Evolutionary conservation across 2,888 invertebrate genomes (phyloP).

Genomic region (Mesoligia furuncula): DNA sequence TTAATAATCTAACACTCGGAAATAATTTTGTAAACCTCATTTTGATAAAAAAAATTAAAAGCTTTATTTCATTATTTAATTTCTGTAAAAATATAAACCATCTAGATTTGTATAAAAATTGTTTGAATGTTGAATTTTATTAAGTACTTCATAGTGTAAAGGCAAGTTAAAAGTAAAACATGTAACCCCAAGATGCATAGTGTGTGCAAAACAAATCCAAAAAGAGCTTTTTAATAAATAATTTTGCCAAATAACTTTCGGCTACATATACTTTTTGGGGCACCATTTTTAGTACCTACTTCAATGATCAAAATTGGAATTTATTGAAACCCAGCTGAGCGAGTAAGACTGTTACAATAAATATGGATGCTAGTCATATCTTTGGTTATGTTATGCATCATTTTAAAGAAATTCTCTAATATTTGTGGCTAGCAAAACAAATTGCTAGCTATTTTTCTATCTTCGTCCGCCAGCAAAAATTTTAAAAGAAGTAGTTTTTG

Average conservation of each 20-base stretch:
- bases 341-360: background rate
- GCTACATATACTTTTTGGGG: background rate
- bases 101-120: constrained; percentile 73
- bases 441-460: constrained; percentile 69
- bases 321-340: background rate
- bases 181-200: constrained; percentile 3
- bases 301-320: background rate
- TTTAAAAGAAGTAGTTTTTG: constrained; percentile 95
- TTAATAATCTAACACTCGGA: constrained; percentile 69
- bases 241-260: background rate
- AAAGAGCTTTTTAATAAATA: background rate
- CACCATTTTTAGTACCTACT: too few relatives aligned
- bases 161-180: constrained; percentile 7
- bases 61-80: constrained; percentile 50
- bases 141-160: constrained; percentile 4
- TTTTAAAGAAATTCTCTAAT: background rate
- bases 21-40: constrained; percentile 84
- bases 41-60: constrained; percentile 68
- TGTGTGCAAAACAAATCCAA: background rate
- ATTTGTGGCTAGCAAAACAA: background rate
- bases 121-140: constrained; percentile 41
- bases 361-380: background rate
- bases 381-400: background rate
- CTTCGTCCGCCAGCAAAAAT: constrained; percentile 90
- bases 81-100: constrained; percentile 70